Base-by-base conservation (phyloP, 53 echinoderm and acorn worm species). In the Patiria pectinifera region DNA sequence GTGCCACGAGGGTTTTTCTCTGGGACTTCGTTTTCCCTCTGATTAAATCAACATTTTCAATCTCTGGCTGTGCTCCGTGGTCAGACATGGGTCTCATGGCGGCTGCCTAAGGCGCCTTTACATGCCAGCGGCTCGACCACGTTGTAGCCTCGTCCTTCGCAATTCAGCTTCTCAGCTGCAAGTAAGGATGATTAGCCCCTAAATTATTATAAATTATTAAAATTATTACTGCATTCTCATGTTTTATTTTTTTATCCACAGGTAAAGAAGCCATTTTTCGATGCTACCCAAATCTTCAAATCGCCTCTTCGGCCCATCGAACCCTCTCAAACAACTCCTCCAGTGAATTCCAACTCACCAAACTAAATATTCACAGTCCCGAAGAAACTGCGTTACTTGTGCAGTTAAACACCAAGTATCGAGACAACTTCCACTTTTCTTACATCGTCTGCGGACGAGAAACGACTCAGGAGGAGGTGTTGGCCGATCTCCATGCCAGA, bases 361-460 rank as follows among this genome's bases (percentile, higher is more conserved):
- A 94, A 19, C 85, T 96, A 13, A n/a, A 62, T 11, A 80, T 62
- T 9, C 63, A 93, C 7, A 91, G 91, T 10, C 46, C 87, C 15
- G 94, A 93, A 21, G 93, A 96, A 76, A 19, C 35, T 45, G 45
- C 69, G 11, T 62, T 75, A 18, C 90, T 96, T 46, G 80, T 83
- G 11, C 19, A 91, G 59, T 84, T 85, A 23, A 94, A 96, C 76
- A 60, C 63, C 26, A 78, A 84, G 14, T 96, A 96, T 91, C 72
- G 87, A 25, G 69, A 93, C 47, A 96, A 94, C 45, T 96, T 96
- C 82, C 71, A 76, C 14, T 94, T 96, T 59, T 93, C 96, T 3
- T 96, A 93, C 53, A 91, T 96, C 59, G 86, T 96, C 59, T 96
- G 94, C 77, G 91, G 87, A 8, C 91, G 92, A 62, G 96, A 96